phyloP scores from a whole-genome alignment of 2,888 invertebrate species.

The Dioctria linearis region DNA sequence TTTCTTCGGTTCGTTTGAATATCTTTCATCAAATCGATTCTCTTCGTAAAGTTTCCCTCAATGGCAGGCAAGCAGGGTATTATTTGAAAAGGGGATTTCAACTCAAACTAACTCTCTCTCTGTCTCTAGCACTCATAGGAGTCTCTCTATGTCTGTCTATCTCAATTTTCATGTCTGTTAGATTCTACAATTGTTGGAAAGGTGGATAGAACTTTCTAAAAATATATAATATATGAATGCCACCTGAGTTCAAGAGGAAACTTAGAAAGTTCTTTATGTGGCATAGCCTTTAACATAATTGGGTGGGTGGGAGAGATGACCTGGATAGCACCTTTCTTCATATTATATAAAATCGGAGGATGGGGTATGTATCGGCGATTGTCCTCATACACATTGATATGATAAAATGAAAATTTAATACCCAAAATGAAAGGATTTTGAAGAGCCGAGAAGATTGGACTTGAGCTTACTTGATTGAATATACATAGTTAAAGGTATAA shows the following conservation, averaged over 20 bases:
- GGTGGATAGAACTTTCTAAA: background rate
- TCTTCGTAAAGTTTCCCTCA: constrained; percentile 23
- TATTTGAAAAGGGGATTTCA: constrained; percentile 3
- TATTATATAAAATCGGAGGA: background rate
- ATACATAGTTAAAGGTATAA: too few relatives aligned
- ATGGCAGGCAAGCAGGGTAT: background rate
- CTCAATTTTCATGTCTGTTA: too few relatives aligned
- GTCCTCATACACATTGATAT: background rate
- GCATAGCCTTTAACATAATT: constrained; percentile 4
- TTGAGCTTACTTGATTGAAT: background rate
- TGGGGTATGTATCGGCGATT: background rate
- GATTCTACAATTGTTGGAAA: too few relatives aligned
- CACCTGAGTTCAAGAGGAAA: constrained; percentile 18
- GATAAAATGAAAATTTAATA: background rate
- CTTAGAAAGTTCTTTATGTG: constrained; percentile 18
- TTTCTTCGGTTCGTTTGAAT: constrained; percentile 56
- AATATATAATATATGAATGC: constrained; percentile 12
- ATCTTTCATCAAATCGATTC: constrained; percentile 55
- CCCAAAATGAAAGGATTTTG: background rate
- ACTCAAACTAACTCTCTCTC: background rate
- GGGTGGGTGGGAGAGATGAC: background rate
- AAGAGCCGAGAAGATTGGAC: background rate
- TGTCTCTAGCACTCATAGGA: too few relatives aligned
- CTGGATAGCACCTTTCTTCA: background rate
- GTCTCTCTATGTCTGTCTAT: too few relatives aligned